Evolutionary conservation across 2,888 invertebrate species (phyloP), one percentile per base, ranked within the genome.

Genomic region (Himalopsyche anomala): DNA sequence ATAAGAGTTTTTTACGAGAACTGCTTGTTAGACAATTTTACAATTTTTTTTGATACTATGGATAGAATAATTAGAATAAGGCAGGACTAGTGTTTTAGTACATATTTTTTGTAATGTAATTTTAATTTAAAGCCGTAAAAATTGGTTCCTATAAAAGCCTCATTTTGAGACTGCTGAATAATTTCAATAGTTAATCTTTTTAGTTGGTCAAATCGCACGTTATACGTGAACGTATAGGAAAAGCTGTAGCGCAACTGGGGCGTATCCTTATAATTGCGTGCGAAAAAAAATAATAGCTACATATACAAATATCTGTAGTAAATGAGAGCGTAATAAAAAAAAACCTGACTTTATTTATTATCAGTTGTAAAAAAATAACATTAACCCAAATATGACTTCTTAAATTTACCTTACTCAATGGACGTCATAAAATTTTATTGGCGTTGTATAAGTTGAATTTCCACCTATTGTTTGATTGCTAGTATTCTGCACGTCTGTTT

Each of bases 331-430:
- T 36, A 74, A 38, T 74, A 74, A 74, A 74, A 28, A n/a, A 56
- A 74, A 74, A 74, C 19, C 74, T 36, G 74, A 74, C 19, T 74
- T 36, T 36, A 74, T 74, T 74, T 74, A 74, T 74, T 74, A 74
- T 36, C 36, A 9, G 74, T 74, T 74, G 74, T 74, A 74, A 74
- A 74, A 74, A 74, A 74, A 74, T 74, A 74, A 74, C 74, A 74
- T 74, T 74, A 74, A 74, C 74, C 74, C 36, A 74, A 74, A 74
- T 74, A 74, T 74, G 74, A 74, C 74, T 74, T 74, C 36, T 74
- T 74, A 74, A 74, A 74, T 74, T 38, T 74, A 74, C 74, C 74
- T 74, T 74, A 74, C 74, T 74, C 74, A 74, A 74, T 74, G 74
- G 74, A 36, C 36, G 74, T 74, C 19, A 74, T 74, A 74, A 36